Evolutionary conservation across 2,113 vertebrate species (phyloP).

Genomic region (Lepus timidus): DNA sequence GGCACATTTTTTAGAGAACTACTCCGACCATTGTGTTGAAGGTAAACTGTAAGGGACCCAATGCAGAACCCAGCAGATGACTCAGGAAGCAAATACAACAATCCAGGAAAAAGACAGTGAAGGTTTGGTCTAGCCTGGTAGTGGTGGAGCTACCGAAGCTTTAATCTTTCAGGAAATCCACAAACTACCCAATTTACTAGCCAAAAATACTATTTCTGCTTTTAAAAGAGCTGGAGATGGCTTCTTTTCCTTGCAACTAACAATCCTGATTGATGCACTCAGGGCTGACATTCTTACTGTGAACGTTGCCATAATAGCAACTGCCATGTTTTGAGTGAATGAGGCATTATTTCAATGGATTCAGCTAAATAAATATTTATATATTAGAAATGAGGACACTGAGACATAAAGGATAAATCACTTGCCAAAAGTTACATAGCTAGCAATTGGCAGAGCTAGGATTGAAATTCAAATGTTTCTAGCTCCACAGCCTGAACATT

Average conservation of each 20-base stretch:
- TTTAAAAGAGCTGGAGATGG: neutral
- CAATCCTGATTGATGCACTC: neutral
- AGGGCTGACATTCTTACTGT: neutral
- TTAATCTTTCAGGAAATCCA: neutral
- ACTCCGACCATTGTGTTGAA: neutral
- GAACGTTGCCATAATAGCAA: neutral
- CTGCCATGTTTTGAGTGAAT: neutral
- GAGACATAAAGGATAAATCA: conserved; percentile 4
- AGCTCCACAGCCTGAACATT: neutral
- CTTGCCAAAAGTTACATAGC: neutral
- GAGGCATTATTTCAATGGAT: conserved; percentile 21
- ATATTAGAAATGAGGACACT: neutral
- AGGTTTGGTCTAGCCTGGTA: neutral
- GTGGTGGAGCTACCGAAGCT: neutral
- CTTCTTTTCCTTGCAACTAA: conserved; percentile 15
- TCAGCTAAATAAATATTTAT: neutral
- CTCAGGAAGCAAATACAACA: neutral
- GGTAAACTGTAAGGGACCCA: neutral
- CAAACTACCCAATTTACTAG: neutral
- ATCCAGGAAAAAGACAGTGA: neutral
- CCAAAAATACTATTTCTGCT: conserved; percentile 17
- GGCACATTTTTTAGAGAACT: neutral
- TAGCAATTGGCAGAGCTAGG: conserved; percentile 13
- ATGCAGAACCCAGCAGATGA: neutral
- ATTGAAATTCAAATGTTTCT: conserved; percentile 27